Evolutionary conservation across 2,797 vertebrate species (phyloP).

Genomic region (Onychomys torridus): DNA sequence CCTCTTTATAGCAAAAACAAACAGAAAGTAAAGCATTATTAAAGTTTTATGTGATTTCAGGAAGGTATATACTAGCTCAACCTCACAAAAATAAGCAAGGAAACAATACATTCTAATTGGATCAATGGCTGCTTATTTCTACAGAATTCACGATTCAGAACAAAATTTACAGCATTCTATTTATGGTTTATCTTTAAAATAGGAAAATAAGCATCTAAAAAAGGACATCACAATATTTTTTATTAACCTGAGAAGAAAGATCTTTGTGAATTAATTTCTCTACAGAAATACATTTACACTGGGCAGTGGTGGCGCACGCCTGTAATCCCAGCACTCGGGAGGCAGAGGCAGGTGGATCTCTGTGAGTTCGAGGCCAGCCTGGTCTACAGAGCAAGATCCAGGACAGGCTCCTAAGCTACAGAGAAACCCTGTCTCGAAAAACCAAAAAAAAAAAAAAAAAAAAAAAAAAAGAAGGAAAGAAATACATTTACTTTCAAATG

Average conservation of each 20-base stretch:
- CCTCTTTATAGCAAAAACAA: background rate
- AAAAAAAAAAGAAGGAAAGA: too few species aligned
- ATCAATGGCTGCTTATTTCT: background rate
- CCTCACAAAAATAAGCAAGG: background rate
- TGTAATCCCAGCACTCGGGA: too few species aligned
- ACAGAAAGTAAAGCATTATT: background rate
- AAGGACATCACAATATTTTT: slow-evolving; percentile 29
- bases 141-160: background rate
- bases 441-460: too few species aligned
- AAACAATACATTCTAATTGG: background rate
- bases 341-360: too few species aligned
- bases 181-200: slow-evolving; percentile 12
- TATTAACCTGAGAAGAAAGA: slow-evolving; percentile 5
- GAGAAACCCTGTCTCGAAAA: too few species aligned
- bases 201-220: slow-evolving; percentile 2
- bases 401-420: too few species aligned
- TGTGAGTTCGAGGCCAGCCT: too few species aligned
- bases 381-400: too few species aligned
- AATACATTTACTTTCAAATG: slow-evolving; percentile 45
- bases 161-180: background rate
- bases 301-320: too few species aligned
- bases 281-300: slow-evolving; percentile 41
- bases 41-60: background rate
- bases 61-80: background rate
- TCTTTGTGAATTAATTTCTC: background rate